These are phyloP conservation scores for Actinernus sp. DNA, from an alignment of 92 coral and sea anemone genomes.

Conservation along the genomic window DNA sequence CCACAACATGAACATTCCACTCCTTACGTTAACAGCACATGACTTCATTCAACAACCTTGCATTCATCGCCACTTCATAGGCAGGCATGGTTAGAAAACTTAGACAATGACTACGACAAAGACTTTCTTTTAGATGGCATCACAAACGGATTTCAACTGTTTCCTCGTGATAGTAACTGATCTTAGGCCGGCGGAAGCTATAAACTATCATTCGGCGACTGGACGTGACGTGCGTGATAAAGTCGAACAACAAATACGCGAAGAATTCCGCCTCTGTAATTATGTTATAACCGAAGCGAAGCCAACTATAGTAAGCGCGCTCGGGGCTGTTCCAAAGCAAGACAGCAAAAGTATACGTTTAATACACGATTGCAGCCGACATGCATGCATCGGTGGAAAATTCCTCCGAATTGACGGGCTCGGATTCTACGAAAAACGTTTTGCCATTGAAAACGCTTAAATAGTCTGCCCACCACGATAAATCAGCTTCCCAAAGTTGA, in stretches of 20 bases:
- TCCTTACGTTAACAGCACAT: not conserved
- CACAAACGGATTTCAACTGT: constrained; percentile 9
- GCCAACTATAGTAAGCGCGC: constrained; percentile 19
- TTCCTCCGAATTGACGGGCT: too few species aligned
- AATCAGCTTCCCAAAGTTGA: too few species aligned
- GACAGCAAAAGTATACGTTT: not conserved
- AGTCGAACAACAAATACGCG: not conserved
- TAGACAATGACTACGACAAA: not conserved
- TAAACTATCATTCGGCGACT: not conserved
- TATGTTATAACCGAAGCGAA: constrained; percentile 10
- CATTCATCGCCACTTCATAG: not conserved
- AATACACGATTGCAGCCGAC: constrained; percentile 4
- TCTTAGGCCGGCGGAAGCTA: not conserved
- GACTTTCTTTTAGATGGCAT: constrained; percentile 4
- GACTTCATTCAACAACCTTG: not conserved
- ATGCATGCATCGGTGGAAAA: too few species aligned
- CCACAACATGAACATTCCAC: constrained; percentile 8
- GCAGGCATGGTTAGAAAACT: not conserved
- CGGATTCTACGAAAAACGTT: too few species aligned
- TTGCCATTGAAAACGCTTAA: too few species aligned
- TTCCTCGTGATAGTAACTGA: not conserved
- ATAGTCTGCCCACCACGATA: too few species aligned
- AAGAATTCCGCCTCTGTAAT: constrained; percentile 10
- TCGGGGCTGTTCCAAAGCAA: constrained; percentile 10
- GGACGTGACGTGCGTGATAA: not conserved